A percentile compares a stretch with the other conserved stretches of the same genome.
phyloP scores from a whole-genome alignment of 92 coral and sea anemone species.

The Zoanthus sociatus region DNA sequence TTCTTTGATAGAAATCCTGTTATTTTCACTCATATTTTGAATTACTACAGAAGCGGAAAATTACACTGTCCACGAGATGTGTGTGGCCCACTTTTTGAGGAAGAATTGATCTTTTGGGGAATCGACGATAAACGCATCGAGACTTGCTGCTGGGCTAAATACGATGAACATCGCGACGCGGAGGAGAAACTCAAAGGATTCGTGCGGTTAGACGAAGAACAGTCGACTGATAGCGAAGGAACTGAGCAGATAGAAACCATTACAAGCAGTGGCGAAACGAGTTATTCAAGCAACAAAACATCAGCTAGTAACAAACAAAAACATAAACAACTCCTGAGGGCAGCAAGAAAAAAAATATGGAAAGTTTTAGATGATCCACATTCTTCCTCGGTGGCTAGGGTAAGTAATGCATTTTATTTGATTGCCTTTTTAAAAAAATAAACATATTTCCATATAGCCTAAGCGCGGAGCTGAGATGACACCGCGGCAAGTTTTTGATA shows the following conservation, averaged over 20 bases:
- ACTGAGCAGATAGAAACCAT: conserved; percentile 78
- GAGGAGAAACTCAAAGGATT: conserved; percentile 96
- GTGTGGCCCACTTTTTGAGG: conserved; percentile 97
- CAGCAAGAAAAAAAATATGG: conserved; percentile 81
- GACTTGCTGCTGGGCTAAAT: conserved; percentile 99
- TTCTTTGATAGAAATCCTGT: conserved; percentile 97
- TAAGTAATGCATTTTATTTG: conserved; percentile 53
- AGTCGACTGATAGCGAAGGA: conserved; percentile 69
- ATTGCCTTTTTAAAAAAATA: neutral
- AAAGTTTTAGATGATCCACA: conserved; percentile 90
- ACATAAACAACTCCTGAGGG: conserved; percentile 52
- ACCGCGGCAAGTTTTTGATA: neutral
- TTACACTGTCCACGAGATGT: conserved; percentile 98
- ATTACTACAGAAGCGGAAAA: conserved; percentile 94
- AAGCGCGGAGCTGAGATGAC: neutral
- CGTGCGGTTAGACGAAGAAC: conserved; percentile 81
- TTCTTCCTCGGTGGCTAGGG: conserved; percentile 91
- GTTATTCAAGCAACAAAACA: conserved; percentile 54
- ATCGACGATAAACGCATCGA: conserved; percentile 95
- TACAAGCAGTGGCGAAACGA: conserved; percentile 83
- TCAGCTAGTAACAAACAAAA: conserved; percentile 43
- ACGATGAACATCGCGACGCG: conserved; percentile 96
- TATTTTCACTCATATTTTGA: conserved; percentile 92
- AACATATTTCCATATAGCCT: neutral
- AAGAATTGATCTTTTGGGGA: conserved; percentile 95